Percentiles rank a stretch among this genome's conserved stretches.
phyloP scores from a whole-genome alignment of 1,140 invertebrate genomes.

The Eueides isabella region DNA sequence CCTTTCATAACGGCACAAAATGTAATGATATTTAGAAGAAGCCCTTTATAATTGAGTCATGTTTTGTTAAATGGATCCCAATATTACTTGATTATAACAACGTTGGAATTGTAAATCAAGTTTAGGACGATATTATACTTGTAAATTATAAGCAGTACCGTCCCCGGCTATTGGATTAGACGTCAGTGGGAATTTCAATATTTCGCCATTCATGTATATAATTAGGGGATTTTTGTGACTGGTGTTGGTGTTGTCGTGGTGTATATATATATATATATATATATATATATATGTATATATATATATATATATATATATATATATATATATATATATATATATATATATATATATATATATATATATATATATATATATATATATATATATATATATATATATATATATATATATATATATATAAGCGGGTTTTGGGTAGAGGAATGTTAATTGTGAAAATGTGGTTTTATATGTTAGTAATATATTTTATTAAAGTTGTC shows the following conservation, averaged over 20 bases:
- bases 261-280: too few species aligned
- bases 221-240: conserved; percentile 1
- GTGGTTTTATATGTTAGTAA: too few species aligned
- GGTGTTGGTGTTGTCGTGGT: background rate
- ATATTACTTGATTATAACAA: conserved; percentile 46
- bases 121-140: conserved; percentile 44
- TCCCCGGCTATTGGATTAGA: conserved; percentile 31
- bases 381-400: too few species aligned
- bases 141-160: conserved; percentile 40
- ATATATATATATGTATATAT: too few species aligned
- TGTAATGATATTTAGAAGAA: conserved; percentile 37
- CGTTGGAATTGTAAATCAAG: conserved; percentile 47
- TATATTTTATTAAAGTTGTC: too few species aligned
- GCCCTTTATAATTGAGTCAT: conserved; percentile 39
- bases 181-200: conserved; percentile 31
- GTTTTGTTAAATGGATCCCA: conserved; percentile 36
- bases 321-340: too few species aligned
- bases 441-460: conserved; percentile 10
- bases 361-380: too few species aligned
- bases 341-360: too few species aligned
- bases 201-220: conserved; percentile 29
- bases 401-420: too few species aligned
- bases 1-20: conserved; percentile 8
- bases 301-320: too few species aligned
- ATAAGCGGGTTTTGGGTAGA: background rate